These are phyloP conservation scores for Oncorhynchus nerka DNA, from an alignment of 2,113 vertebrate species.

Conservation along the genomic window DNA sequence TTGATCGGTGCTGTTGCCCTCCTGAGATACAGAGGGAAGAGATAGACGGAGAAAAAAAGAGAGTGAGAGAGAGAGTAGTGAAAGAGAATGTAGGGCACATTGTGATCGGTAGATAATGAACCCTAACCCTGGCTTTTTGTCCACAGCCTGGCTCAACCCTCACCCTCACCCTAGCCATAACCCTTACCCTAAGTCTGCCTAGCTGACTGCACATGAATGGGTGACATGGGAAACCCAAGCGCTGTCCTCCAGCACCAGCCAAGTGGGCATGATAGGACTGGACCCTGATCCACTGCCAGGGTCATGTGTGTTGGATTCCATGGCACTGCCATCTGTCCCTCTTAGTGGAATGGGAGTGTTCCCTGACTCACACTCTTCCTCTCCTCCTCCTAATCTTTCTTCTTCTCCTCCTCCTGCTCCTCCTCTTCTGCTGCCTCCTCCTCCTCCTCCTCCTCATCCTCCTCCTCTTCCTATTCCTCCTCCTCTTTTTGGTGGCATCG, in stretches of 20 bases:
- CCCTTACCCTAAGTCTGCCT: not conserved
- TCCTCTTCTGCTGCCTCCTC: not conserved
- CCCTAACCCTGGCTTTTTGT: too few species aligned
- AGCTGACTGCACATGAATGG: not conserved
- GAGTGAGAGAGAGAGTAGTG: too few species aligned
- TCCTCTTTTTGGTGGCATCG: not conserved
- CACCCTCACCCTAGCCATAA: too few species aligned
- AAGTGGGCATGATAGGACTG: not conserved
- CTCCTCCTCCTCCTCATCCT: not conserved
- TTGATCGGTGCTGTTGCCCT: too few species aligned
- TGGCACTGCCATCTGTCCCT: conserved; percentile 21
- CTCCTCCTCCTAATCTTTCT: not conserved
- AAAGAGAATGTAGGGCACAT: too few species aligned
- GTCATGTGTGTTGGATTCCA: conserved; percentile 1
- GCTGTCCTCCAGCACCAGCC: not conserved
- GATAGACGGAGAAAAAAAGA: too few species aligned
- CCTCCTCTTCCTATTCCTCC: not conserved
- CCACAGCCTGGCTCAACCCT: too few species aligned
- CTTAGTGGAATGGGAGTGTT: not conserved
- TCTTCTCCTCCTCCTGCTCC: not conserved
- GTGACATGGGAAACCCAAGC: not conserved
- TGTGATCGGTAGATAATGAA: too few species aligned
- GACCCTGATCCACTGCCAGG: conserved; percentile 1
- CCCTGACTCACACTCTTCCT: not conserved
- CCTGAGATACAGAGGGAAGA: too few species aligned